Evolutionary conservation across 1,140 invertebrate species (phyloP), one percentile per base, ranked within the genome.

Genomic region (Caerostris extrusa): DNA sequence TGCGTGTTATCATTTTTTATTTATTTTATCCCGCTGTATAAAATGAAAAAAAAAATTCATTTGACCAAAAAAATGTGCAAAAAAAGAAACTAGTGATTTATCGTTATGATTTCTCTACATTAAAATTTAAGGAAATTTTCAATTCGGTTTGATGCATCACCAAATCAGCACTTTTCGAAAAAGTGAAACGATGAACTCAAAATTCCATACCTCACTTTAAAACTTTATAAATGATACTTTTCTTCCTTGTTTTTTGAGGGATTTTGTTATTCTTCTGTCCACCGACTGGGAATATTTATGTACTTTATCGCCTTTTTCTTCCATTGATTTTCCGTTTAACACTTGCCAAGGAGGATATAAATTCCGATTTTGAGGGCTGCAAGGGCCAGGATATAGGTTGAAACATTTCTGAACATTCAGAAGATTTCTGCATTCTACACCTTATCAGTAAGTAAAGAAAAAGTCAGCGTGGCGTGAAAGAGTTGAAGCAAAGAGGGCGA

Each of bases 321-420:
- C 53, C 60, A 88, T 88, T 57, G 86, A 88, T 88, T 88, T 57
- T 67, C 86, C 34, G 86, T 88, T 88, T 67, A 61, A 88, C 60
- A 50, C 7, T n/a, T 12, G 50, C 60, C n/a, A 88, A 88, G 61
- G 53, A 88, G 56, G 64, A 88, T 57, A 88, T 88, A 88, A 88
- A 88, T 88, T 88, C 86, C 10, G 34, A 64, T 61, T 88, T 60
- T n/a, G 69, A 50, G 69, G 69, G n/a, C 50, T 77, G 34, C 19
- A 34, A 14, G 5, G 53, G 10, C 53, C 8, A 53, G 86, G 8
- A 67, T 50, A 88, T 88, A 64, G 58, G n/a, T 53, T 55, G 86
- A 17, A 83, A 83, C 53, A 58, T 83, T 83, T 57, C 53, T 34
- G n/a, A 12, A 67, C 34, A 12, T 58, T 14, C 53, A 58, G 86